These are phyloP conservation scores for Altica lythri DNA, from an alignment of 2,888 invertebrate genomes.

Conservation along the genomic window DNA sequence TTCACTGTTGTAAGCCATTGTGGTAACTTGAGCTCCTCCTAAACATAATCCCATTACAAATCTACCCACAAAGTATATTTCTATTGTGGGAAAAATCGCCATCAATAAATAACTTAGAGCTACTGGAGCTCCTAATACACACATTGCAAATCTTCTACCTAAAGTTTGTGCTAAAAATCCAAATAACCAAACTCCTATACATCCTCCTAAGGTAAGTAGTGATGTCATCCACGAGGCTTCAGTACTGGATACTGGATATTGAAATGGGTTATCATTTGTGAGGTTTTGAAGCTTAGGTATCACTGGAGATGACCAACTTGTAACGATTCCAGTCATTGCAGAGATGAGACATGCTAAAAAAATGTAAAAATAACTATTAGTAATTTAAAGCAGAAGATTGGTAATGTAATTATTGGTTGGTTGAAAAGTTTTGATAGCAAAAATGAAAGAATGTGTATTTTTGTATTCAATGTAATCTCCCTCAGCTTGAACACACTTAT, in stretches of 20 bases:
- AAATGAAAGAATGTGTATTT: too few relatives aligned
- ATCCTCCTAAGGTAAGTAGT: constrained; percentile 58
- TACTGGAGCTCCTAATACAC: constrained; percentile 69
- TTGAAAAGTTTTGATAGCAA: too few relatives aligned
- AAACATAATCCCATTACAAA: constrained; percentile 68
- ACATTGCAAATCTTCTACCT: constrained; percentile 71
- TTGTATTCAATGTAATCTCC: too few relatives aligned
- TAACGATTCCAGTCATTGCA: constrained; percentile 7
- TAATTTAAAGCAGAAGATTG: too few relatives aligned
- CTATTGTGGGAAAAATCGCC: constrained; percentile 60
- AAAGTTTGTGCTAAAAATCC: constrained; percentile 68
- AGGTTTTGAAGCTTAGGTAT: constrained; percentile 33
- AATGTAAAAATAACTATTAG: too few relatives aligned
- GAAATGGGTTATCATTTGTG: constrained; percentile 15
- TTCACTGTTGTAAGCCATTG: constrained; percentile 86
- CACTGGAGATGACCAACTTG: constrained; percentile 40
- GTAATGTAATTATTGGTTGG: neutral
- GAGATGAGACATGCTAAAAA: constrained; percentile 11
- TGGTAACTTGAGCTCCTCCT: constrained; percentile 71
- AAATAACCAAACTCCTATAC: constrained; percentile 69
- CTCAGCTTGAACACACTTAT: too few relatives aligned
- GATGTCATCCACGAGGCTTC: constrained; percentile 62
- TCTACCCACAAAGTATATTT: constrained; percentile 62
- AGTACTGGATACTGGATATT: constrained; percentile 27
- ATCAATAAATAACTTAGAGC: constrained; percentile 71